Evolutionary conservation across 2,888 invertebrate species (phyloP).

Genomic region (Oasisia sp.): DNA sequence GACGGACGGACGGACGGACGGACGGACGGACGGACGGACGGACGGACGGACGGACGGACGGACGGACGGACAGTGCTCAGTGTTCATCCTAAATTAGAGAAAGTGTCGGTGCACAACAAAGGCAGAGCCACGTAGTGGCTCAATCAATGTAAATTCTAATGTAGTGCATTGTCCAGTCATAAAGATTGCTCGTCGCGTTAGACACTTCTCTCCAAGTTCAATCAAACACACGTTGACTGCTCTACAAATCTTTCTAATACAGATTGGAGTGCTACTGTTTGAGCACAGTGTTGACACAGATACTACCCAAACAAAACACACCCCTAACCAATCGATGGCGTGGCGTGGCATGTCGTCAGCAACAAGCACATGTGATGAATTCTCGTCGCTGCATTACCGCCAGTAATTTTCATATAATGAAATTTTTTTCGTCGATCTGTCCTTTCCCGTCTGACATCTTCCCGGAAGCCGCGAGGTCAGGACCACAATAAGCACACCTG

Average conservation of each 20-base stretch:
- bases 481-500: background rate
- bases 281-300: background rate
- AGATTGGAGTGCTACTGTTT: too few species aligned
- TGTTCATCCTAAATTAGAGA: too few species aligned
- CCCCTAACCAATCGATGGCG: background rate
- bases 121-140: background rate
- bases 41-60: too few species aligned
- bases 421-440: background rate
- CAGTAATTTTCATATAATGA: background rate
- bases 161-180: too few species aligned
- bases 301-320: background rate
- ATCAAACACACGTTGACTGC: too few species aligned
- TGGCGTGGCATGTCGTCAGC: background rate
- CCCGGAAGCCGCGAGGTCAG: background rate
- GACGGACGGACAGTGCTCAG: too few species aligned
- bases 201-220: too few species aligned
- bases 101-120: background rate
- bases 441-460: background rate
- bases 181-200: too few species aligned
- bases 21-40: too few species aligned
- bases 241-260: too few species aligned
- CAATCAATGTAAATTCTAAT: too few species aligned
- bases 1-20: too few species aligned
- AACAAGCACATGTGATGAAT: background rate
- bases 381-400: background rate